phyloP scores from a whole-genome alignment of 2,888 invertebrate genomes.

The Aleiodes testaceus region DNA sequence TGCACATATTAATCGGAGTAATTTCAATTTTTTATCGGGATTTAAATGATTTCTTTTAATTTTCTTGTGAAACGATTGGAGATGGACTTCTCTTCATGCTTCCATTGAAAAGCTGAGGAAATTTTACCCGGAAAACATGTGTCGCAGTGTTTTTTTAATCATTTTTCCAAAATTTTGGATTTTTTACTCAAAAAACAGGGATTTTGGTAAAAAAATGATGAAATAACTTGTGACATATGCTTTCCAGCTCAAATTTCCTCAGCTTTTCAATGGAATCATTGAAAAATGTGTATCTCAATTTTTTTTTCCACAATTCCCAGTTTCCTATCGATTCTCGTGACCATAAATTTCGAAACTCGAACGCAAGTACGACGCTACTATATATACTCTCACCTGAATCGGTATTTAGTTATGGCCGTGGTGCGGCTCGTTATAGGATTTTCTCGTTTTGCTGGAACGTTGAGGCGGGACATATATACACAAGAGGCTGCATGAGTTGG shows the following conservation, averaged over 20 bases:
- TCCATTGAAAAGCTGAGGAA: no score
- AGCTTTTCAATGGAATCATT: no score
- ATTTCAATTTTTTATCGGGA: not conserved
- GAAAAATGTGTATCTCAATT: no score
- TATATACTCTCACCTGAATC: slow-evolving; percentile 27
- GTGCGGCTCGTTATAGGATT: slow-evolving; percentile 30
- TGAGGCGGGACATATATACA: slow-evolving; percentile 28
- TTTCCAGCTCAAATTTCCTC: no score
- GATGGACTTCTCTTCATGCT: no score
- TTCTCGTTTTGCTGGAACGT: slow-evolving; percentile 45
- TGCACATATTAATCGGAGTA: slow-evolving; percentile 23
- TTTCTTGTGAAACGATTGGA: not conserved
- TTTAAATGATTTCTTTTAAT: not conserved
- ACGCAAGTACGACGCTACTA: slow-evolving; percentile 26
- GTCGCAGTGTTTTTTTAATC: no score
- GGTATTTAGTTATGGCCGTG: slow-evolving; percentile 46
- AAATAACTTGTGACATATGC: no score
- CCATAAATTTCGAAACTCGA: slow-evolving; percentile 46
- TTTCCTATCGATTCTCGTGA: slow-evolving; percentile 37
- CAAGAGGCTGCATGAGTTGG: slow-evolving; percentile 18
- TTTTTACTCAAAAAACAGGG: no score
- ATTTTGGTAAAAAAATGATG: no score
- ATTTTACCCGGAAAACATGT: no score
- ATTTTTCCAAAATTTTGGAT: no score
- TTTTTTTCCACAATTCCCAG: not conserved